These are phyloP conservation scores for Orientallactaga sibirica DNA, from an alignment of 2,797 vertebrate species.

Conservation along the genomic window DNA sequence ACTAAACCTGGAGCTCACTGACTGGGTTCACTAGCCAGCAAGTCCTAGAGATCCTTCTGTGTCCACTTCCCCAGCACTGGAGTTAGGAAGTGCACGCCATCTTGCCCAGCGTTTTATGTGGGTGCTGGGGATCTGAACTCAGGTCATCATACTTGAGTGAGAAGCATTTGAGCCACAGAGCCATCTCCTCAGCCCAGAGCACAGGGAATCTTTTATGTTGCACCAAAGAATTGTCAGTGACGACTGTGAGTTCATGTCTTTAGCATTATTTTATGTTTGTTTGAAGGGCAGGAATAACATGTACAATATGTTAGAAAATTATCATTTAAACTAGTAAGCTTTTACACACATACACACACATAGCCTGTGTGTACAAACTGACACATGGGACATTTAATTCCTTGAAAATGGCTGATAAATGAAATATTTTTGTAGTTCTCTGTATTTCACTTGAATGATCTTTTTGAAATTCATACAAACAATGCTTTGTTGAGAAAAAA, in stretches of 20 bases:
- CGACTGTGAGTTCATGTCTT: not conserved
- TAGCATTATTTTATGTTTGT: not conserved
- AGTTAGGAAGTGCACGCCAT: too few relatives aligned
- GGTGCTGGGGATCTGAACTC: too few relatives aligned
- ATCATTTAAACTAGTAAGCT: conserved; percentile 18
- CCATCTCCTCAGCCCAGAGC: too few relatives aligned
- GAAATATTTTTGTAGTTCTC: conserved; percentile 47
- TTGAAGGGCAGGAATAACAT: not conserved
- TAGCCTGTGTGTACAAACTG: conserved; percentile 48
- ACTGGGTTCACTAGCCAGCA: too few relatives aligned
- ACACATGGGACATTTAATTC: conserved; percentile 37
- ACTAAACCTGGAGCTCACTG: too few relatives aligned
- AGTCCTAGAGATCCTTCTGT: too few relatives aligned
- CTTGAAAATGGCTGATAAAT: conserved; percentile 46
- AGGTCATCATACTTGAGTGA: too few relatives aligned
- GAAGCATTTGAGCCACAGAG: too few relatives aligned
- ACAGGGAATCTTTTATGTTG: not conserved
- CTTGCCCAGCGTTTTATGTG: too few relatives aligned
- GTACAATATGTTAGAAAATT: not conserved
- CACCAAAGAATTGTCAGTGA: not conserved
- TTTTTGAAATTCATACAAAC: conserved; percentile 63
- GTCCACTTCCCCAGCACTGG: too few relatives aligned
- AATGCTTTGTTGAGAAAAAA: conserved; percentile 51
- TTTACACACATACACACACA: not conserved
- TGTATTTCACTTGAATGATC: conserved; percentile 54